Evolutionary conservation across 30 jellyfish, hydroid and myxozoan genomes (phyloP), one percentile per base, ranked within the genome.

Genomic region (Morbakka virulenta): DNA sequence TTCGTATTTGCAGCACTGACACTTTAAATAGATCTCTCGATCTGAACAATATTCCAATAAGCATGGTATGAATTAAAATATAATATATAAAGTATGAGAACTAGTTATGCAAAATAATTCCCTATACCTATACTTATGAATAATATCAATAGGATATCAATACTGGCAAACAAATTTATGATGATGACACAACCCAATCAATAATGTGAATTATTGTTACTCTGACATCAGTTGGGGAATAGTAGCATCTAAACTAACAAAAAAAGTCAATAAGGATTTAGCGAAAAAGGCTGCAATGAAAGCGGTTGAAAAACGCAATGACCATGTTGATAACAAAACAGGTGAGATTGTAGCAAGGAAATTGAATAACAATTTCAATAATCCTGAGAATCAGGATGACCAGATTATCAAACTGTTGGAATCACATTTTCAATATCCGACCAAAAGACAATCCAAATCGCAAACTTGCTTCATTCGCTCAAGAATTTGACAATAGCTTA

Each of bases 171-270:
- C 69, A 32, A n/a, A n/a, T 52, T 52, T n/a, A n/a, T n/a, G n/a
- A n/a, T n/a, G 69, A 67, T 31, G n/a, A n/a, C n/a, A n/a, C n/a
- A n/a, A 31, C 0, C 35, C 79, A 67, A 67, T 23, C 68, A 23
- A 63, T 61, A 4, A 63, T 0, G 32, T 61, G 79, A 31, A 67
- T 67, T 2, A 31, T 67, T 1, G 79, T 31, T 67, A 28, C 68
- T 28, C 32, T 29, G 32, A 67, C 4, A 67, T 67, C 79, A 1
- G 68, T 67, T 67, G 26, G 79, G 35, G 35, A 31, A 67, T 31
- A n/a, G 33, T 67, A 2, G 79, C 68, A 67, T 24, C 79, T 28
- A 67, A 67, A 67, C 79, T 67, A 27, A 2, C 79, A 24, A 63
- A 63, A 29, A 67, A 67, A 67, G 26, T 30, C n/a, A 63, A 28